These are phyloP conservation scores for Melanogrammus aeglefinus DNA, from an alignment of 2,797 vertebrate genomes.

Conservation along the genomic window DNA sequence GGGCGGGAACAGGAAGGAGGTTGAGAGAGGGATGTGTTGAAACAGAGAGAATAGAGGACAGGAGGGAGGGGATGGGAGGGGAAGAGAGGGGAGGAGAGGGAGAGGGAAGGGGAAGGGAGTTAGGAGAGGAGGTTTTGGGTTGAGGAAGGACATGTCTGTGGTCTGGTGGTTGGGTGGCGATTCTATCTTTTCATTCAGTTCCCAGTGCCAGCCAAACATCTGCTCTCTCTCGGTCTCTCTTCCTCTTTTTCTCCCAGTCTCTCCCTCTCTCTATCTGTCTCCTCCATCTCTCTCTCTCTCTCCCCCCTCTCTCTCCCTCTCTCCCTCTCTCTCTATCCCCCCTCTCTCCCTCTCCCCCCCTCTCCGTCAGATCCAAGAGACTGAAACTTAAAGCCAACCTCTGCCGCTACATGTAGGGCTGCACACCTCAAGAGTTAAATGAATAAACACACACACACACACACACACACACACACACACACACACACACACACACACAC, in stretches of 20 bases:
- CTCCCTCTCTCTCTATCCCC: neutral
- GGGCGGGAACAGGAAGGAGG: conserved; percentile 25
- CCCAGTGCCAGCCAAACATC: conserved; percentile 65
- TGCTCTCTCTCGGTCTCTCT: conserved; percentile 15
- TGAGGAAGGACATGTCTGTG: conserved; percentile 70
- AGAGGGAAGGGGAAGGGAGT: neutral
- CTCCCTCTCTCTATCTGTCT: too few species aligned
- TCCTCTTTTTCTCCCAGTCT: neutral
- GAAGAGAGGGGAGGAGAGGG: neutral
- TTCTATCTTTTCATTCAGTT: conserved; percentile 25
- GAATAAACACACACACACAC: neutral
- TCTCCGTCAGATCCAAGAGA: conserved; percentile 33
- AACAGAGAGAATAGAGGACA: conserved; percentile 43
- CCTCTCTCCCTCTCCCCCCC: too few species aligned
- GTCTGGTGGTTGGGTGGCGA: conserved; percentile 57
- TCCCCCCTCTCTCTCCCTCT: neutral
- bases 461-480: neutral
- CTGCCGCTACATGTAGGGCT: conserved; percentile 38
- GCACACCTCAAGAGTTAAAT: conserved; percentile 50
- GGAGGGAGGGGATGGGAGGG: neutral
- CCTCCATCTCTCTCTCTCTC: neutral
- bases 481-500: neutral
- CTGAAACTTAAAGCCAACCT: conserved; percentile 54
- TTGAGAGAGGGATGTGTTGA: conserved; percentile 32
- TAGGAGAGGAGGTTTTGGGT: conserved; percentile 39